Percentiles rank a stretch among this genome's conserved stretches.
These are phyloP conservation scores for Hydropotes inermis DNA, from an alignment of 2,113 vertebrate genomes.

Conservation along the genomic window DNA sequence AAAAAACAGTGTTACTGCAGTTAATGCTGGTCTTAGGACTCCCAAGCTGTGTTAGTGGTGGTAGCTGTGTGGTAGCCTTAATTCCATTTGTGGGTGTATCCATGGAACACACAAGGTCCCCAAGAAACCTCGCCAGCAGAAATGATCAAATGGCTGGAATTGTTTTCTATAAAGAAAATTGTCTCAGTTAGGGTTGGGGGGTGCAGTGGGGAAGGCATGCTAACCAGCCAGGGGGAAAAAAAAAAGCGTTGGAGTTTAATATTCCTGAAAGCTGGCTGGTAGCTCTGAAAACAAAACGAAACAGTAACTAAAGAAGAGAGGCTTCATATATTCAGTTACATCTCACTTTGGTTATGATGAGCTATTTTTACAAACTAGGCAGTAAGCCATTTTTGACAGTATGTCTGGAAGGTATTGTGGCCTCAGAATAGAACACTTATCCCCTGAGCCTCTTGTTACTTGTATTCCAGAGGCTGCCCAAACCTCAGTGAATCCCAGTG, in stretches of 20 bases:
- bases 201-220: not conserved
- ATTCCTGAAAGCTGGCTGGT: not conserved
- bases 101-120: not conserved
- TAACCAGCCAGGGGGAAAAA: not conserved
- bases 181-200: not conserved
- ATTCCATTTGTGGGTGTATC: not conserved
- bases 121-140: not conserved
- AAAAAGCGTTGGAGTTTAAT: not conserved
- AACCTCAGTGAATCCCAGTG: slow-evolving; percentile 69
- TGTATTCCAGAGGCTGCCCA: slow-evolving; percentile 83
- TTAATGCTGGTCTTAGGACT: not conserved
- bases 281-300: not conserved
- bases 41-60: not conserved
- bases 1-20: not conserved
- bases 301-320: not conserved
- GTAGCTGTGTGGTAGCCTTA: not conserved
- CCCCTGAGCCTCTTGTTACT: not conserved
- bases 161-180: not conserved
- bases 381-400: not conserved
- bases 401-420: not conserved
- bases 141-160: not conserved
- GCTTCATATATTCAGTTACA: not conserved
- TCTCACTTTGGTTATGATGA: not conserved
- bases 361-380: not conserved
- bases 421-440: not conserved